phyloP scores from a whole-genome alignment of 2,113 vertebrate genomes.

The Gasterosteus aculeatus region DNA sequence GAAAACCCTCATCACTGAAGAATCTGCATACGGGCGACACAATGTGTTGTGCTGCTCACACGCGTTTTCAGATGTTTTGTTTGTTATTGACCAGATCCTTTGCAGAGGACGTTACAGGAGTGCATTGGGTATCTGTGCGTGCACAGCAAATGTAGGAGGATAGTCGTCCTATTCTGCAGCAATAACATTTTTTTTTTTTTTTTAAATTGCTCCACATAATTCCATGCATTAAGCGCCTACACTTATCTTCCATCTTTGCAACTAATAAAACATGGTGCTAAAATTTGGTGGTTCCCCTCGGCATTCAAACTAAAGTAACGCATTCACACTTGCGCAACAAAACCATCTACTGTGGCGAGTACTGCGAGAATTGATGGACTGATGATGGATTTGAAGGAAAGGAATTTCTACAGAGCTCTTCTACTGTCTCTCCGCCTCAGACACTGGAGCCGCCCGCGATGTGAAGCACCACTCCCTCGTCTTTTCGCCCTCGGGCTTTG shows the following conservation, averaged over 20 bases:
- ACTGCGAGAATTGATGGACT: not conserved
- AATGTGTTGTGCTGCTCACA: conserved; percentile 46
- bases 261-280: conserved; percentile 48
- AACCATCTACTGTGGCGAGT: not conserved
- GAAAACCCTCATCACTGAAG: conserved; percentile 22
- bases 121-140: conserved; percentile 2
- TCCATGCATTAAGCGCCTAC: not conserved
- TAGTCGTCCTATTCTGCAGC: conserved; percentile 3
- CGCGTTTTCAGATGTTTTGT: conserved; percentile 53
- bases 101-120: conserved; percentile 8
- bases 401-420: conserved; percentile 18
- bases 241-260: not conserved
- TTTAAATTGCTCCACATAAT: not conserved
- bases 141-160: not conserved
- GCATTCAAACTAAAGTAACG: conserved; percentile 2
- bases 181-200: too few relatives aligned
- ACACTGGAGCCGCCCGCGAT: not conserved
- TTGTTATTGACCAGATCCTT: conserved; percentile 21
- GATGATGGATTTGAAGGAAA: not conserved
- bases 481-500: conserved; percentile 32
- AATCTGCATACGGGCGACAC: conserved; percentile 36
- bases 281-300: not conserved
- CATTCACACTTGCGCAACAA: not conserved
- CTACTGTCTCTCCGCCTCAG: not conserved
- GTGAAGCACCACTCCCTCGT: conserved; percentile 36